phyloP scores from a whole-genome alignment of 2,888 invertebrate genomes.

The Geotrupes spiniger region DNA sequence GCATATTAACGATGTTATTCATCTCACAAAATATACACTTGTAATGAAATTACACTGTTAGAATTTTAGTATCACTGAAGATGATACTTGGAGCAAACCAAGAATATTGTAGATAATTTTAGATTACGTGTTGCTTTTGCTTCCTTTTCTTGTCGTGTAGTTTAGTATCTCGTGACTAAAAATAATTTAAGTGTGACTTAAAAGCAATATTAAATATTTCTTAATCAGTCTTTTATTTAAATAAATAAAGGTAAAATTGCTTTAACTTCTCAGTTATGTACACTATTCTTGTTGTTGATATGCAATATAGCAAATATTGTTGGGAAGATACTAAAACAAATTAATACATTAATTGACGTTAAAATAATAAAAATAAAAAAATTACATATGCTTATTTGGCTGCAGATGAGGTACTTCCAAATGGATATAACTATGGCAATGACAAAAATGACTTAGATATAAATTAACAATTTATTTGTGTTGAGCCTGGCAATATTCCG shows the following conservation, averaged over 20 bases:
- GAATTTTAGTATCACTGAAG: slow-evolving; percentile 31
- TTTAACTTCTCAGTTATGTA: slow-evolving; percentile 20
- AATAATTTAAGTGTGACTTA: slow-evolving; percentile 12
- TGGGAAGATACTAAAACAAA: slow-evolving; percentile 21
- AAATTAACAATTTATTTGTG: slow-evolving; percentile 72
- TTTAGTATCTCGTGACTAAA: slow-evolving; percentile 10
- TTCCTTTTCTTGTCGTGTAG: background rate
- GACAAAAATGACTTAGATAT: slow-evolving; percentile 34
- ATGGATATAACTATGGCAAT: slow-evolving; percentile 33
- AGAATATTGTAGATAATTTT: background rate
- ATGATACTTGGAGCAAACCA: slow-evolving; percentile 6
- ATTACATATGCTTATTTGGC: slow-evolving; percentile 41
- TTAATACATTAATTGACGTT: background rate
- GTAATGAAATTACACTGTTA: slow-evolving; percentile 28
- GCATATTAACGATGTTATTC: slow-evolving; percentile 59
- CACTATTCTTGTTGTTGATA: slow-evolving; percentile 19
- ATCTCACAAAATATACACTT: slow-evolving; percentile 36
- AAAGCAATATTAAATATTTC: slow-evolving; percentile 5
- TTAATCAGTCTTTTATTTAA: slow-evolving; percentile 21
- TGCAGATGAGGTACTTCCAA: slow-evolving; percentile 41
- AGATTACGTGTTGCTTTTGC: background rate
- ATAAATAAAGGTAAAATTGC: slow-evolving; percentile 18
- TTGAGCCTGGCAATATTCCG: slow-evolving; percentile 98
- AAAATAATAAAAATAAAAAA: slow-evolving; percentile 9
- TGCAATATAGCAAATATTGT: slow-evolving; percentile 20